Base-by-base conservation (phyloP, 2,113 vertebrate species). In the Morone saxatilis region DNA sequence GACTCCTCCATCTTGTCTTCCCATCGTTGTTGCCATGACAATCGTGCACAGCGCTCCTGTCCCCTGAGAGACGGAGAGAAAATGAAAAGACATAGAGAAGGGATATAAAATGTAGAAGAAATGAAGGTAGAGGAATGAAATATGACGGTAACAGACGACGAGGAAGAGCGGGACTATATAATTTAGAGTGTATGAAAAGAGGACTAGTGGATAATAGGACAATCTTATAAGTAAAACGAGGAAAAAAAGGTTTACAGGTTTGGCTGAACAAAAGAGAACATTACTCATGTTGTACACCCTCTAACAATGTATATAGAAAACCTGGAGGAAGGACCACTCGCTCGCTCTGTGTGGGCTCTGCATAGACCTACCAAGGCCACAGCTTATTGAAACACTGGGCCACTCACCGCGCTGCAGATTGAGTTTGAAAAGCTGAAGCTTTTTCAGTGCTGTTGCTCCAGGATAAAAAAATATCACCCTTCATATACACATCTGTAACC, bases 11-110 rank as follows among this genome's bases (percentile, higher is more conserved):
- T 92, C 91, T 94, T 93, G 86, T 91, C 87, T 92, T 92, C 17
- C 69, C 68, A 78, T 69, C 77, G 50, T 90, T 92, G 93, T 95
- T 94, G 92, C 93, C 92, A 95, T 94, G 93, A 92, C 93, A 91
- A 94, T 94, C 54, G 59, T 90, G 88, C 87, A 88, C 84, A 80
- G 85, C 40, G 63, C 86, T 83, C 80, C 76, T 85, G 88, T 93
- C 92, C 91, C 92, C 78, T 25, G 88, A 92, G 92, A 91, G 71
- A 75, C 83, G 80, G 59, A 87, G 77, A 78, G 79, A 88, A 79
- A 88, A 79, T 83, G 71, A 86, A 80, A 86, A 88, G 69, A 78
- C 4, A 53, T 36, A 85, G 74, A 75, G 68, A 72, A 59, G 62
- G 62, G 56, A 57, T 36, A 76, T 68, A 68, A 75, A 80, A 74